A percentile compares a stretch with the other conserved stretches of the same genome.
phyloP scores from a whole-genome alignment of 2,113 vertebrate species.

The Takifugu flavidus region DNA sequence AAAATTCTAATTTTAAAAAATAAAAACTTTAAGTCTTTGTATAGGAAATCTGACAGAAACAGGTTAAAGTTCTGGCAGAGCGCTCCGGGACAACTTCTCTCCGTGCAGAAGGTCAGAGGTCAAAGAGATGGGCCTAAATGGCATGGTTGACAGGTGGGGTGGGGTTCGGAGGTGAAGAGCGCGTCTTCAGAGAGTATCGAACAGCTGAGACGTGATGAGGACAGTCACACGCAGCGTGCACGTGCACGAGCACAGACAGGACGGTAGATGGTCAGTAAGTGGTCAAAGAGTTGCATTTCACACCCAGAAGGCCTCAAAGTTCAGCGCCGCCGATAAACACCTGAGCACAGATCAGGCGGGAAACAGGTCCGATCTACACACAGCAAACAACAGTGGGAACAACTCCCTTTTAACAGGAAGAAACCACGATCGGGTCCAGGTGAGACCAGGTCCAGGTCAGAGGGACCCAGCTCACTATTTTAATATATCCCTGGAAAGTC shows the following conservation, averaged over 20 bases:
- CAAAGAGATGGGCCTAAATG: slow-evolving; percentile 24
- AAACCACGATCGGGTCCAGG: too few relatives aligned
- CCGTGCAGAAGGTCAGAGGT: slow-evolving; percentile 23
- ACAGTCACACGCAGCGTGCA: slow-evolving; percentile 49
- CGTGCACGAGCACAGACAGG: slow-evolving; percentile 22
- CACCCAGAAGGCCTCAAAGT: background rate
- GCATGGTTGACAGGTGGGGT: background rate
- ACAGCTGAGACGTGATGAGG: too few relatives aligned
- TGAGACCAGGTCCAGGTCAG: too few relatives aligned
- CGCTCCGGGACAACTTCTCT: slow-evolving; percentile 42
- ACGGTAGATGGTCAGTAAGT: slow-evolving; percentile 11
- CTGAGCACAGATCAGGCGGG: too few relatives aligned
- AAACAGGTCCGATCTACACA: too few relatives aligned
- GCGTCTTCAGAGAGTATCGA: background rate
- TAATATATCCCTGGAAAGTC: too few relatives aligned
- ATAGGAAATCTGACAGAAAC: background rate
- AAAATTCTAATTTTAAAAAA: slow-evolving; percentile 8
- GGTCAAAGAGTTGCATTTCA: slow-evolving; percentile 39
- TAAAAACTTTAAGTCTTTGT: background rate
- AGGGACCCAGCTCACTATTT: too few relatives aligned
- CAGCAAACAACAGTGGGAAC: too few relatives aligned
- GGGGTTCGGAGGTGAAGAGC: slow-evolving; percentile 34
- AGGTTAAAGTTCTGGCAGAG: slow-evolving; percentile 5
- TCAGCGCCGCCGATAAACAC: too few relatives aligned
- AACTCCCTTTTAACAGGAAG: too few relatives aligned